These are phyloP conservation scores for Hycleus cichorii DNA, from an alignment of 1,140 invertebrate genomes.

Conservation along the genomic window DNA sequence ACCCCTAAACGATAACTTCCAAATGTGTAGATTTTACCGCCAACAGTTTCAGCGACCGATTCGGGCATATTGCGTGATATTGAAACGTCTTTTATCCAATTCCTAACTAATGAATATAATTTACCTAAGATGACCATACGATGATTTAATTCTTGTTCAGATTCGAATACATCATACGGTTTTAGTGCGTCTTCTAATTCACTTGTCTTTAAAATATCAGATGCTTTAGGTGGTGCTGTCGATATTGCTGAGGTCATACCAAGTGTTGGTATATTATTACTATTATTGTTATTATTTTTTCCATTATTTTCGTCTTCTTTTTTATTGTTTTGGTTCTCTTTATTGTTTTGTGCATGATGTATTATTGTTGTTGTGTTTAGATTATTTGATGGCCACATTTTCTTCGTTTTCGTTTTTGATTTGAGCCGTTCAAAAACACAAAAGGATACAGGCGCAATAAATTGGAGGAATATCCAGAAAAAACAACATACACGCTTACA, in stretches of 20 bases:
- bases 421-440: too few relatives aligned
- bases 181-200: slow-evolving; percentile 77
- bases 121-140: slow-evolving; percentile 76
- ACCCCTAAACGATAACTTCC: slow-evolving; percentile 85
- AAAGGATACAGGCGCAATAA: too few relatives aligned
- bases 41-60: slow-evolving; percentile 76
- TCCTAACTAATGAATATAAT: slow-evolving; percentile 80
- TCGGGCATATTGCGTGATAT: slow-evolving; percentile 82
- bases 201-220: slow-evolving; percentile 73
- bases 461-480: too few relatives aligned
- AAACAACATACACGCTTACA: too few relatives aligned
- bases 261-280: slow-evolving; percentile 43
- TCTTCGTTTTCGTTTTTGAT: neutral
- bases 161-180: slow-evolving; percentile 88
- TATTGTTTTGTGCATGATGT: slow-evolving; percentile 16
- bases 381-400: slow-evolving; percentile 26
- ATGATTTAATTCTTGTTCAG: slow-evolving; percentile 83
- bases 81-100: slow-evolving; percentile 88
- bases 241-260: slow-evolving; percentile 95
- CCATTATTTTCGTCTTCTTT: slow-evolving; percentile 19
- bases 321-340: slow-evolving; percentile 19
- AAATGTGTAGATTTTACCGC: slow-evolving; percentile 98
- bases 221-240: slow-evolving; percentile 74
- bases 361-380: slow-evolving; percentile 13
- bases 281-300: slow-evolving; percentile 25